phyloP scores from a whole-genome alignment of 2,888 invertebrate genomes.

The Archaeoteleia sp. region DNA sequence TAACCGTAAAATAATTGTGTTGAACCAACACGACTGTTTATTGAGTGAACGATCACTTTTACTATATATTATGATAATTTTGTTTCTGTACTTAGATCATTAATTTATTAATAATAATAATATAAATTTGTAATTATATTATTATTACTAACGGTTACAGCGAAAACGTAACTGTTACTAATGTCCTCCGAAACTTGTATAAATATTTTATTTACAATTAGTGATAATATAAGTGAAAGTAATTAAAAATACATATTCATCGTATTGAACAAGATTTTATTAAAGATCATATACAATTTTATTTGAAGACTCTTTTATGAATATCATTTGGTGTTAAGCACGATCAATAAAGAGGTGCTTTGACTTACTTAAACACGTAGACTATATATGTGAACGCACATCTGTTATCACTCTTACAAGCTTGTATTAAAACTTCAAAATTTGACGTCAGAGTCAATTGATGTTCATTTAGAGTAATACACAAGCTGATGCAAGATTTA shows the following conservation, averaged over 20 bases:
- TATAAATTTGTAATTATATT: too few relatives aligned
- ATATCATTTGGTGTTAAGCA: slow-evolving; percentile 22
- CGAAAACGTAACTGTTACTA: too few relatives aligned
- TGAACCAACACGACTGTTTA: too few relatives aligned
- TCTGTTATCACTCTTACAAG: slow-evolving; percentile 28
- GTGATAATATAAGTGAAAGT: too few relatives aligned
- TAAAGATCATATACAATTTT: slow-evolving; percentile 8
- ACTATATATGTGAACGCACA: neutral
- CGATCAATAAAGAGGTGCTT: slow-evolving; percentile 29
- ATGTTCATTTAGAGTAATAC: slow-evolving; percentile 44
- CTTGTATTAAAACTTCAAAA: slow-evolving; percentile 48
- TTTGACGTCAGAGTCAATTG: slow-evolving; percentile 50
- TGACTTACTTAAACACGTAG: slow-evolving; percentile 26
- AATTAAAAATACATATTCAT: neutral
- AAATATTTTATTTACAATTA: too few relatives aligned
- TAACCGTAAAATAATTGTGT: too few relatives aligned
- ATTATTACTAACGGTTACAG: too few relatives aligned
- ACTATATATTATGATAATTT: too few relatives aligned
- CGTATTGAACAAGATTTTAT: neutral
- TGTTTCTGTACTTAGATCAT: too few relatives aligned
- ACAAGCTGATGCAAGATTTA: slow-evolving; percentile 44
- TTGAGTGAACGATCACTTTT: too few relatives aligned
- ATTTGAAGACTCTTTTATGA: slow-evolving; percentile 19
- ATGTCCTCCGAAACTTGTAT: too few relatives aligned
- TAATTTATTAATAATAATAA: too few relatives aligned